Percentiles rank a stretch among this genome's conserved stretches.
phyloP scores from a whole-genome alignment of 2,888 invertebrate genomes.

The Cotesia congregata region DNA sequence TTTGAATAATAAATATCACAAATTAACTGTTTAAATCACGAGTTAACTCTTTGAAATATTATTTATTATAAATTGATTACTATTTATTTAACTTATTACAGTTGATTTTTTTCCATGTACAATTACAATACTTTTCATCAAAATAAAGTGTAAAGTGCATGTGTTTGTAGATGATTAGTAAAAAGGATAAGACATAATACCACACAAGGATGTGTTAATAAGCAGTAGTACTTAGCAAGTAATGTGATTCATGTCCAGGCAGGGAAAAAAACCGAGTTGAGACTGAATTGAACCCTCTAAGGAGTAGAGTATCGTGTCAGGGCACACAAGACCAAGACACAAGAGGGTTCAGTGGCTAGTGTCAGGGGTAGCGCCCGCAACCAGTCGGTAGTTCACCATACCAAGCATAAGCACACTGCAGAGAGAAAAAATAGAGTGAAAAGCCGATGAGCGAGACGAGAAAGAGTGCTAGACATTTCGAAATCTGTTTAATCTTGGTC shows the following conservation, averaged over 20 bases:
- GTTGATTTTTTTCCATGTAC: no score
- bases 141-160: no score
- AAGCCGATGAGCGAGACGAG: conserved; percentile 49
- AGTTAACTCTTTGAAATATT: no score
- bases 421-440: conserved; percentile 38
- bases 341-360: conserved; percentile 20
- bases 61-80: no score
- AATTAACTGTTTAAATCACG: no score
- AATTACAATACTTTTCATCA: no score
- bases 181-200: conserved; percentile 15
- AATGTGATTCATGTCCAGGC: conserved; percentile 18
- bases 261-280: conserved; percentile 15
- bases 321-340: neutral
- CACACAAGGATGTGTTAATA: conserved; percentile 22
- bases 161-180: neutral
- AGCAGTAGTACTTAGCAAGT: neutral
- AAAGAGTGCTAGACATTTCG: conserved; percentile 60
- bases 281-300: conserved; percentile 21
- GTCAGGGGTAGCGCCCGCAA: neutral
- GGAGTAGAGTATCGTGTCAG: neutral
- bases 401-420: conserved; percentile 32
- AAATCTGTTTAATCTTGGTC: conserved; percentile 70
- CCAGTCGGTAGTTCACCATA: neutral
- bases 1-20: no score
- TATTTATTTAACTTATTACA: no score